Evolutionary conservation across 1,140 invertebrate species (phyloP).

Genomic region (Euura saliciscinereae): DNA sequence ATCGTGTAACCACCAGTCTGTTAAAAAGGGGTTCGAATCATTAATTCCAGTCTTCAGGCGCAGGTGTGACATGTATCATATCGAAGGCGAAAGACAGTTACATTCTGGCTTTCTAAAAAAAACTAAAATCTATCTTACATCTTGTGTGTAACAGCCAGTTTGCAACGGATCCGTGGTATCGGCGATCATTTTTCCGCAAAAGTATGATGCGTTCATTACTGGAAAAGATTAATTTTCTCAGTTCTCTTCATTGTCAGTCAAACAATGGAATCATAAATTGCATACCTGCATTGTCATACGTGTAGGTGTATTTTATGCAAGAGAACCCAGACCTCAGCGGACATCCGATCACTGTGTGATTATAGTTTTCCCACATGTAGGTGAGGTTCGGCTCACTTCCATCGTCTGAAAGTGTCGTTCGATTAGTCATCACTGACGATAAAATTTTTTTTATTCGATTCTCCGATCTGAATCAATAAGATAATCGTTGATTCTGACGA

Average conservation of each 20-base stretch:
- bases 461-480: too few relatives aligned
- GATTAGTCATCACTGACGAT: too few relatives aligned
- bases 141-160: slow-evolving; percentile 36
- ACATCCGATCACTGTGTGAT: slow-evolving; percentile 13
- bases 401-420: slow-evolving; percentile 19
- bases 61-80: too few relatives aligned
- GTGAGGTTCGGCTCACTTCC: slow-evolving; percentile 26
- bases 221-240: slow-evolving; percentile 11
- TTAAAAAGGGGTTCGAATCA: slow-evolving; percentile 10
- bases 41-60: too few relatives aligned
- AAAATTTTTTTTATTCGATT: too few relatives aligned
- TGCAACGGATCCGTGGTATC: slow-evolving; percentile 25
- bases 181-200: slow-evolving; percentile 40
- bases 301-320: slow-evolving; percentile 41
- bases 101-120: too few relatives aligned
- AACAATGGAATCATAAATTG: background rate
- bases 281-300: slow-evolving; percentile 34
- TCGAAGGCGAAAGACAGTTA: too few relatives aligned
- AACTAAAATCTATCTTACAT: too few relatives aligned
- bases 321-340: slow-evolving; percentile 13
- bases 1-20: slow-evolving; percentile 35
- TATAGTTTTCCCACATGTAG: slow-evolving; percentile 25
- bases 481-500: too few relatives aligned
- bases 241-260: background rate
- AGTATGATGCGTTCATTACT: slow-evolving; percentile 37